Conservation (phyloP, 2,797 vertebrate genomes). For the Onychomys leucogaster region DNA sequence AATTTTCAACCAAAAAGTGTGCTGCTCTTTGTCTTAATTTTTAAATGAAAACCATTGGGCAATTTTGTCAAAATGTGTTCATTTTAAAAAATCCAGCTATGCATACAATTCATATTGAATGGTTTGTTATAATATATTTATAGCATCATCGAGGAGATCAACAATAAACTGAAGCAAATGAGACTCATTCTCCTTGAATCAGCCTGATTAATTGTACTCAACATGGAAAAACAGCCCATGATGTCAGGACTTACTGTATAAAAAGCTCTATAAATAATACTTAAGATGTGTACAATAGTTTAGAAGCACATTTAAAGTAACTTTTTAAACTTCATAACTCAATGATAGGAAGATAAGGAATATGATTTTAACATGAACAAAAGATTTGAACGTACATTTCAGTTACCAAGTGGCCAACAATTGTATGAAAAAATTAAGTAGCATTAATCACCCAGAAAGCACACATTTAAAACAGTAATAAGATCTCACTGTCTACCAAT, state of each 20-base stretch:
- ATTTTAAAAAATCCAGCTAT: slow-evolving; percentile 25
- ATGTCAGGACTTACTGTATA: slow-evolving; percentile 15
- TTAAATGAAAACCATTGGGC: slow-evolving; percentile 9
- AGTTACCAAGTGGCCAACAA: slow-evolving; percentile 29
- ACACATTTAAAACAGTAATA: not conserved
- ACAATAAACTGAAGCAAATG: slow-evolving; percentile 35
- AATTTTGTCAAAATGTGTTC: slow-evolving; percentile 55
- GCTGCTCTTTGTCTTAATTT: slow-evolving; percentile 51
- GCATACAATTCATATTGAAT: not conserved
- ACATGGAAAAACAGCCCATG: not conserved
- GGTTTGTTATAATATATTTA: not conserved
- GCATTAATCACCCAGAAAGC: slow-evolving; percentile 48
- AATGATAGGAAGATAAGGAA: slow-evolving; percentile 13
- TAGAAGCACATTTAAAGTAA: not conserved
- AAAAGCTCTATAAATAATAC: not conserved
- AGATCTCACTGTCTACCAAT: not conserved
- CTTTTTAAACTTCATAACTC: not conserved
- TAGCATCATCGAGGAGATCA: slow-evolving; percentile 20
- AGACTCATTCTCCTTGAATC: not conserved
- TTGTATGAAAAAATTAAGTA: not conserved
- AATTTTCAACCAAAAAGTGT: slow-evolving; percentile 49
- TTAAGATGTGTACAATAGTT: not conserved
- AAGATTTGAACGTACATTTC: slow-evolving; percentile 3
- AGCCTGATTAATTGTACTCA: slow-evolving; percentile 3
- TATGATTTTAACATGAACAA: slow-evolving; percentile 7